phyloP scores from a whole-genome alignment of 2,888 invertebrate genomes.

The Idaea dimidiata region DNA sequence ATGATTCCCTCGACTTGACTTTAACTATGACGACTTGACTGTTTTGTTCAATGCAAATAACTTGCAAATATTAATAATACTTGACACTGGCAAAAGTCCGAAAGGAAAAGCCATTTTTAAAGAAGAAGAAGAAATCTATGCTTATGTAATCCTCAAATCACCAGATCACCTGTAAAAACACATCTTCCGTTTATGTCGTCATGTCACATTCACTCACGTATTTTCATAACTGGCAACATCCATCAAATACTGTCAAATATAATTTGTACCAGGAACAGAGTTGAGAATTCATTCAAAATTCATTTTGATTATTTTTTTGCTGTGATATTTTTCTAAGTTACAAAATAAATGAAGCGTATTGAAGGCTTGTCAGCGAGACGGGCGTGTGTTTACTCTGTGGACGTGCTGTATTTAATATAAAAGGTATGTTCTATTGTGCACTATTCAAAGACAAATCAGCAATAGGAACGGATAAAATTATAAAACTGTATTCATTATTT shows the following conservation, averaged over 20 bases:
- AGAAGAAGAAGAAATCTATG: no score
- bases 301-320: conserved; percentile 33
- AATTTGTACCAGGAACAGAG: conserved; percentile 35
- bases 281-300: conserved; percentile 29
- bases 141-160: neutral
- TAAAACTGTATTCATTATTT: neutral
- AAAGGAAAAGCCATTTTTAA: no score
- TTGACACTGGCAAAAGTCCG: no score
- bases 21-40: no score
- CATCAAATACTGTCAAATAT: conserved; percentile 27
- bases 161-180: conserved; percentile 54
- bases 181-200: conserved; percentile 22
- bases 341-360: conserved; percentile 75
- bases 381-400: conserved; percentile 63
- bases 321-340: conserved; percentile 69
- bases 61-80: no score
- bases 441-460: neutral
- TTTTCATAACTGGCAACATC: conserved; percentile 32
- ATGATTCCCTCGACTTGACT: no score
- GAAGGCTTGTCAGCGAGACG: conserved; percentile 61
- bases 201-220: conserved; percentile 39
- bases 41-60: no score
- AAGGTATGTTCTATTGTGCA: conserved; percentile 42
- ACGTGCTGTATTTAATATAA: conserved; percentile 34
- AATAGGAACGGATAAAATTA: neutral